phyloP scores from a whole-genome alignment of 37 sponge, comb jelly and placozoan species.

The Crambe crambe region DNA sequence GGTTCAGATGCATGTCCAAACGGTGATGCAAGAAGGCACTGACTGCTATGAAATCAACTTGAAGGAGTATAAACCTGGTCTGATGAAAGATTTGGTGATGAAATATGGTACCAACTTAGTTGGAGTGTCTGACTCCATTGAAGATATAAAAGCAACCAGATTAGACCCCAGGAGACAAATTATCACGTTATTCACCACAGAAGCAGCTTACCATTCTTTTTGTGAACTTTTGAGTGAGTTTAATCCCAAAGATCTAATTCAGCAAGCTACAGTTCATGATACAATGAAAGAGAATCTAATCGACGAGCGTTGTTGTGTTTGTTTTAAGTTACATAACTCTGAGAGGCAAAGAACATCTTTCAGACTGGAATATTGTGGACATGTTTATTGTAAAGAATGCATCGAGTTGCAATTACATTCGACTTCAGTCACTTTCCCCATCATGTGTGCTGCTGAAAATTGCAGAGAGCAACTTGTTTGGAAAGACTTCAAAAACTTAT shows the following conservation, averaged over 20 bases:
- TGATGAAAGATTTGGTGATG: constrained; percentile 57
- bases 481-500: constrained; percentile 66
- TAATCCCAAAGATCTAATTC: not conserved
- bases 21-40: not conserved
- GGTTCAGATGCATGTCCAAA: not conserved
- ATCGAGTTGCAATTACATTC: constrained; percentile 44
- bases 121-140: not conserved
- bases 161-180: constrained; percentile 40
- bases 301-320: constrained; percentile 22
- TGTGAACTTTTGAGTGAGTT: not conserved
- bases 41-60: constrained; percentile 20
- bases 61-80: constrained; percentile 39
- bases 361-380: constrained; percentile 71
- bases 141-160: constrained; percentile 24
- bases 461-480: constrained; percentile 60
- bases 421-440: constrained; percentile 46
- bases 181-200: constrained; percentile 38
- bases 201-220: not conserved
- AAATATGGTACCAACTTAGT: constrained; percentile 45
- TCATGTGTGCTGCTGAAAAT: constrained; percentile 60
- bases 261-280: not conserved
- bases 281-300: not conserved
- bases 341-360: constrained; percentile 6
- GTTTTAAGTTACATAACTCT: constrained; percentile 24
- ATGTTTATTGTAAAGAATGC: constrained; percentile 65